Evolutionary conservation across 1,140 invertebrate species (phyloP), one percentile per base, ranked within the genome.

Genomic region (Aethina tumida): DNA sequence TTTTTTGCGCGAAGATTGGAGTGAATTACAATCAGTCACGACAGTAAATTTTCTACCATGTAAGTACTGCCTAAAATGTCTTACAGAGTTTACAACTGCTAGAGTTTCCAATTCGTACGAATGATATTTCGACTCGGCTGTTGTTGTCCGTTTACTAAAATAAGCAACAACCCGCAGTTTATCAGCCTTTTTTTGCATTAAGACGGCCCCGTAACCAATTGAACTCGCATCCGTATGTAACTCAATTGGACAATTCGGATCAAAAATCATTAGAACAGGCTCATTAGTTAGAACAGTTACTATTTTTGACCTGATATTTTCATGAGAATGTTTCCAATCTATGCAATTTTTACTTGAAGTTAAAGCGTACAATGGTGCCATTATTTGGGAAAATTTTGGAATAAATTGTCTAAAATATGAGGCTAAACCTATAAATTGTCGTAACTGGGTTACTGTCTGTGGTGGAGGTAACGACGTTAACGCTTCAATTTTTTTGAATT

Each of bases 1-100:
- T 43, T 65, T 66, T 3, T 36, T 45, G 10, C 52, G 30, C 0
- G 57, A 62, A 0, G 51, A 38, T 8, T 56, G 55, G 4, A 58
- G 26, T 14, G 55, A 21, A 31, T 58, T 59, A 27, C 52, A 60
- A 22, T 58, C 55, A 2, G 56, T 60, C 24, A 48, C 43, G 2
- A 60, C 45, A 4, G 32, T 51, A 35, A 59, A 58, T 18, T 54
- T 38, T n/a, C n/a, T n/a, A n/a, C n/a, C n/a, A n/a, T n/a, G n/a
- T n/a, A 62, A 15, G 31, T 57, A 64, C 4, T 58, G 50, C n/a
- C 54, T 47, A 35, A 63, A 64, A 9, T 41, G 35, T 28, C 55
- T 52, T 1, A 63, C 29, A 0, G 54, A 53, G 42, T 7, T 45
- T 43, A 50, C 50, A 31, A 41, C 61, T 4, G 49, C 59, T 37